Evolutionary conservation across 2,888 invertebrate species (phyloP).

Genomic region (Platycheirus rosarum): DNA sequence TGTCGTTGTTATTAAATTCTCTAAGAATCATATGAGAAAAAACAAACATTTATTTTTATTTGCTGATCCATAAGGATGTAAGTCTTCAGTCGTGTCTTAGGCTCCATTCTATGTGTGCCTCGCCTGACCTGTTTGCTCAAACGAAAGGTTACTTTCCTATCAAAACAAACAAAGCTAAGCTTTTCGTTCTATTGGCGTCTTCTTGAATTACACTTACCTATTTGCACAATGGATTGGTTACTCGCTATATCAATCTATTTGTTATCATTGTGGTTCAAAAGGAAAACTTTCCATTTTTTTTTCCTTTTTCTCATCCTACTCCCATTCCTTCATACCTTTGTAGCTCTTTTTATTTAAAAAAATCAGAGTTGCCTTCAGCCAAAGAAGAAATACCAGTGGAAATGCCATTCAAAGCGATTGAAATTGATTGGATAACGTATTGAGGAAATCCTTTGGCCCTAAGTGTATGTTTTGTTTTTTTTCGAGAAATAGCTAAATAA

Average conservation of each 20-base stretch:
- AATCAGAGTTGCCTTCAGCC: constrained; percentile 50
- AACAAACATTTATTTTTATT: no score
- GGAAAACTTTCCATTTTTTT: constrained; percentile 56
- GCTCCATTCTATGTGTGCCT: not conserved
- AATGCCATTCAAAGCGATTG: constrained; percentile 66
- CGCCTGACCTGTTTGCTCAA: not conserved
- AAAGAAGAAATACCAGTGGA: constrained; percentile 53
- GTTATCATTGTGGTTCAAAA: constrained; percentile 51
- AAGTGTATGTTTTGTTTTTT: constrained; percentile 13
- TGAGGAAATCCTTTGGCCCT: constrained; percentile 21
- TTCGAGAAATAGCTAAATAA: constrained; percentile 40
- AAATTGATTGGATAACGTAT: constrained; percentile 68
- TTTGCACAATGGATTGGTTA: constrained; percentile 30
- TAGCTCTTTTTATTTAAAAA: constrained; percentile 20
- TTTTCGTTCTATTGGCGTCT: constrained; percentile 61
- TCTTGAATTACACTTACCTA: constrained; percentile 61
- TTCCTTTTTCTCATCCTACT: no score
- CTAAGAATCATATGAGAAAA: no score
- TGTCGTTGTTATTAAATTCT: no score
- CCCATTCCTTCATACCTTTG: not conserved
- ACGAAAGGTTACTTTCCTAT: not conserved
- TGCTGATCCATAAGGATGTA: no score
- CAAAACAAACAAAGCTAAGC: not conserved
- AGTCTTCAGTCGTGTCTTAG: no score
- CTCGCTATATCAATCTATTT: constrained; percentile 41